A percentile compares a stretch with the other conserved stretches of the same genome.
These are phyloP conservation scores for Palythoa caribaeorum DNA, from an alignment of 92 coral and sea anemone species.

Conservation along the genomic window DNA sequence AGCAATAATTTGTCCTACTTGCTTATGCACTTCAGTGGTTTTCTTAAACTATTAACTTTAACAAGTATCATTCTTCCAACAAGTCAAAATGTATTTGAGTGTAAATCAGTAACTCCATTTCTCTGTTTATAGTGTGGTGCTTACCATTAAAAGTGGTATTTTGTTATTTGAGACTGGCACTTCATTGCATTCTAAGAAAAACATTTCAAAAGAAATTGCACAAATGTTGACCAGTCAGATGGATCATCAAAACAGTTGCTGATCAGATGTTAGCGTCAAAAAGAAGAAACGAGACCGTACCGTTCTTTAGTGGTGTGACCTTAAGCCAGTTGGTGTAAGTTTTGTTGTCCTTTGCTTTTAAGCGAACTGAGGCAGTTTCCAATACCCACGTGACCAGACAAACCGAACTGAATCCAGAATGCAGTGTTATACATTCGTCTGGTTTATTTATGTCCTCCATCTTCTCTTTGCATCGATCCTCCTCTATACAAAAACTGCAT, in stretches of 20 bases:
- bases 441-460: constrained; percentile 40
- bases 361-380: constrained; percentile 61
- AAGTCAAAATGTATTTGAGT: no score
- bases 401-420: constrained; percentile 66
- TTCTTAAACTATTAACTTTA: no score
- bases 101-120: no score
- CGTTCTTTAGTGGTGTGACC: constrained; percentile 50
- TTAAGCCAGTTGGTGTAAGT: constrained; percentile 53
- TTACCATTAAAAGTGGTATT: no score
- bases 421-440: constrained; percentile 49
- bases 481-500: constrained; percentile 55
- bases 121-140: no score
- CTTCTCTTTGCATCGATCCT: constrained; percentile 41
- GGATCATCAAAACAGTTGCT: neutral
- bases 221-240: neutral
- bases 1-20: no score
- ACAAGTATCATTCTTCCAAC: no score
- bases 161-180: no score
- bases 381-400: constrained; percentile 71
- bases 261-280: neutral
- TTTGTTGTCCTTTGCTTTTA: constrained; percentile 56
- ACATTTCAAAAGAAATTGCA: no score
- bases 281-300: constrained; percentile 33
- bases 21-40: no score
- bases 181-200: no score